Percentiles rank a stretch among this genome's conserved stretches.
Evolutionary conservation across 35 echinoderm and acorn worm genomes (phyloP).

Genomic region (Ophiothrix spiculata): DNA sequence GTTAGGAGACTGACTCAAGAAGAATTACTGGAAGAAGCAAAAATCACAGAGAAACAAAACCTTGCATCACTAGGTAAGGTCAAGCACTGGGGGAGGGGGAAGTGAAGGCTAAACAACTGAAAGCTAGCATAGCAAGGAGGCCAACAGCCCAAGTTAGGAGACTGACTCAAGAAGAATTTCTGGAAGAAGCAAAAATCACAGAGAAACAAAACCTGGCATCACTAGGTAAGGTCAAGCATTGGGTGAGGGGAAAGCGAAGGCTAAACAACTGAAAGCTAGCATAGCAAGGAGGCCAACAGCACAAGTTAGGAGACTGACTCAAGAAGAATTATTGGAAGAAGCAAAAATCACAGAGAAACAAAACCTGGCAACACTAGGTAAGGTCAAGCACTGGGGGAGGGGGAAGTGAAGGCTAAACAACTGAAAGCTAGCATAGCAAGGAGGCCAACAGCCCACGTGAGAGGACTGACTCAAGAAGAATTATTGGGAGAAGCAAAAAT

Average conservation of each 20-base stretch:
- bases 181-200: constrained; percentile 76
- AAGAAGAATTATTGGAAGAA: constrained; percentile 84
- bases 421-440: constrained; percentile 49
- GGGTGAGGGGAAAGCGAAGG: constrained; percentile 8
- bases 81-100: no score
- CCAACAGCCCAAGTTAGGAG: constrained; percentile 52
- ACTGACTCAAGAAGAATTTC: constrained; percentile 90
- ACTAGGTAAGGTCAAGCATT: no score
- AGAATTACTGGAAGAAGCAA: constrained; percentile 83
- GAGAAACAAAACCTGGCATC: constrained; percentile 85
- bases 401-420: constrained; percentile 34
- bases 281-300: constrained; percentile 48
- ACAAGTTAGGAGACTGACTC: constrained; percentile 78
- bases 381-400: no score
- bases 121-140: constrained; percentile 49
- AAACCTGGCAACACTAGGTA: constrained; percentile 75
- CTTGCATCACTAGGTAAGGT: constrained; percentile 68
- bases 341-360: constrained; percentile 85
- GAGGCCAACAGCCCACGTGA: constrained; percentile 49
- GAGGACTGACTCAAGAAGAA: constrained; percentile 87
- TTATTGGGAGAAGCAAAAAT: constrained; percentile 78
- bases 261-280: constrained; percentile 36
- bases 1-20: constrained; percentile 86
- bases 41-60: constrained; percentile 82
- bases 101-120: constrained; percentile 40